Percentiles rank a stretch among this genome's conserved stretches.
phyloP scores from a whole-genome alignment of 2,113 vertebrate species.

The Chamaea fasciata region DNA sequence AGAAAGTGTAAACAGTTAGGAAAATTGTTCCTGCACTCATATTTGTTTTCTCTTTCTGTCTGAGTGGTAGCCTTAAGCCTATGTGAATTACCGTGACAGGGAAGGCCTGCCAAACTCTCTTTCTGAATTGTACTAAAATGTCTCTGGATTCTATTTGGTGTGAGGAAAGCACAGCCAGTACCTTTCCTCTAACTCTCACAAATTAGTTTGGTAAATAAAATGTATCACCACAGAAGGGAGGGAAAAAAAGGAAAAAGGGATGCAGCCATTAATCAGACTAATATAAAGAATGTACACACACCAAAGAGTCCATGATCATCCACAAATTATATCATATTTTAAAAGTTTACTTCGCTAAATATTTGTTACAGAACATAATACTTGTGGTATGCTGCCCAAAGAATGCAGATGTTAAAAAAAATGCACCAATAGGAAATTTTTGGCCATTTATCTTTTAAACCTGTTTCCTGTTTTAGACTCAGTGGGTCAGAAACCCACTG shows the following conservation, averaged over 20 bases:
- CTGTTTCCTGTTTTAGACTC: slow-evolving; percentile 15
- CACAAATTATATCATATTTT: background rate
- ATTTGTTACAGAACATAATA: background rate
- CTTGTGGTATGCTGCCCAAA: background rate
- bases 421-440: background rate
- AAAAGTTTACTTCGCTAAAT: background rate
- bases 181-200: background rate
- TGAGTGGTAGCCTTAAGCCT: slow-evolving; percentile 3
- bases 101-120: slow-evolving; percentile 7
- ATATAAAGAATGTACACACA: background rate
- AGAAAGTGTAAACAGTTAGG: slow-evolving; percentile 11
- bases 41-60: slow-evolving; percentile 40
- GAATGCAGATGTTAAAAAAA: background rate
- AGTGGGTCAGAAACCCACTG: background rate
- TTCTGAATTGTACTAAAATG: slow-evolving; percentile 5
- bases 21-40: background rate
- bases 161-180: slow-evolving; percentile 5
- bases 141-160: slow-evolving; percentile 5
- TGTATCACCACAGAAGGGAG: background rate
- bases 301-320: background rate
- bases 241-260: background rate
- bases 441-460: background rate
- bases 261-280: background rate
- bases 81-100: background rate
- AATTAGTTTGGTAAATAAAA: slow-evolving; percentile 23